Base-by-base conservation (phyloP, 2,888 invertebrate species). In the Corbicula japonica region DNA sequence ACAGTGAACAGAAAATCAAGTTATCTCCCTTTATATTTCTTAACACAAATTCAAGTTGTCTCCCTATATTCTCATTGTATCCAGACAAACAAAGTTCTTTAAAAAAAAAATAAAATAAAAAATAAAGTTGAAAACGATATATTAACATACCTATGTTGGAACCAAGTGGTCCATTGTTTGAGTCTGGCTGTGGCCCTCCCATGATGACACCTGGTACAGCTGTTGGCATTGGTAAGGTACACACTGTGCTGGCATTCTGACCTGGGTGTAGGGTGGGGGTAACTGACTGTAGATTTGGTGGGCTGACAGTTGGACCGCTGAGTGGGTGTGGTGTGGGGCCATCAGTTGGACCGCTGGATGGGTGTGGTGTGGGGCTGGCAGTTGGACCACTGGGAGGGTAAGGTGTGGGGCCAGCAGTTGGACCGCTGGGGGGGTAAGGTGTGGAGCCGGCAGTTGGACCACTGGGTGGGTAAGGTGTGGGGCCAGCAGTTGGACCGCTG, bases 161-260 rank as follows among this genome's bases (percentile, higher is more conserved):
- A 28, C 73, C 65, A n/a, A 72, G 56, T 35, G 61, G 41, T 30
- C 81, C 77, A 68, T 75, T 81, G 50, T 66, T 71, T 28, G 81
- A 77, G 41, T 77, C 69, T 23, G 71, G 46, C 46, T 71, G 61
- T 34, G 81, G 80, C n/a, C 80, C 77, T 21, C 84, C 84, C 21
- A 75, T 72, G 10, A 84, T 84, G 3, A 72, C 66, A 23, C 84
- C 84, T 30, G 80, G 76, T 5, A 75, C 62, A 10, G 78, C 70
- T 8, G 80, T 74, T 23, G 83, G 83, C 30, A 86, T 65, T 4
- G 80, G 84, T 46, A 52, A 68, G 10, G 82, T 74, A 41, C 38
- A 61, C n/a, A 73, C 72, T 32, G 32, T 41, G 41, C 32, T 30
- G 10, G 54, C 2, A 41, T 18, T 41, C 41, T 41, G 41, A 15